These are phyloP conservation scores for Tachina fera DNA, from an alignment of 2,888 invertebrate species.

Conservation along the genomic window DNA sequence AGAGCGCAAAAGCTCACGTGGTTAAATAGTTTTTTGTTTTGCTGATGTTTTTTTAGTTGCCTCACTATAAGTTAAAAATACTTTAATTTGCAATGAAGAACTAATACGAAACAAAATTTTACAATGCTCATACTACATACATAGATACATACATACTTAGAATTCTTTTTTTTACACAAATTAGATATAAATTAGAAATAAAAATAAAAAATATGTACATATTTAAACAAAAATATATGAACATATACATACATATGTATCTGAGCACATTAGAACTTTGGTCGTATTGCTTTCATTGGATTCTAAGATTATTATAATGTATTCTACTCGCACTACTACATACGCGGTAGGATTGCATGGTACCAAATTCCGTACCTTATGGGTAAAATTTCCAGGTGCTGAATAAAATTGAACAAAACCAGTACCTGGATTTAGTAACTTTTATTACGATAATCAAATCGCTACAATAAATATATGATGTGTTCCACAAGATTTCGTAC, in stretches of 20 bases:
- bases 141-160: background rate
- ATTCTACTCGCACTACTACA: too few species aligned
- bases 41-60: conserved; percentile 16
- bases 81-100: conserved; percentile 48
- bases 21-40: conserved; percentile 49
- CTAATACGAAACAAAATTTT: conserved; percentile 25
- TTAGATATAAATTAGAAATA: background rate
- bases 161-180: conserved; percentile 29
- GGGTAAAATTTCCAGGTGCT: too few species aligned
- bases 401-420: too few species aligned
- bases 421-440: too few species aligned
- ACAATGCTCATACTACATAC: conserved; percentile 5
- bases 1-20: conserved; percentile 64
- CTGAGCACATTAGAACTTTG: conserved; percentile 44
- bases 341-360: too few species aligned
- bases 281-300: conserved; percentile 19
- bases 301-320: conserved; percentile 37
- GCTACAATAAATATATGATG: too few species aligned
- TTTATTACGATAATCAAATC: too few species aligned
- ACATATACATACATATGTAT: background rate
- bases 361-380: too few species aligned
- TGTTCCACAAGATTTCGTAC: too few species aligned
- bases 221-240: background rate
- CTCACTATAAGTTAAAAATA: conserved; percentile 67
- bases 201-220: background rate